Conservation (phyloP, 1,140 invertebrate species). For the Ganaspis sp. region DNA sequence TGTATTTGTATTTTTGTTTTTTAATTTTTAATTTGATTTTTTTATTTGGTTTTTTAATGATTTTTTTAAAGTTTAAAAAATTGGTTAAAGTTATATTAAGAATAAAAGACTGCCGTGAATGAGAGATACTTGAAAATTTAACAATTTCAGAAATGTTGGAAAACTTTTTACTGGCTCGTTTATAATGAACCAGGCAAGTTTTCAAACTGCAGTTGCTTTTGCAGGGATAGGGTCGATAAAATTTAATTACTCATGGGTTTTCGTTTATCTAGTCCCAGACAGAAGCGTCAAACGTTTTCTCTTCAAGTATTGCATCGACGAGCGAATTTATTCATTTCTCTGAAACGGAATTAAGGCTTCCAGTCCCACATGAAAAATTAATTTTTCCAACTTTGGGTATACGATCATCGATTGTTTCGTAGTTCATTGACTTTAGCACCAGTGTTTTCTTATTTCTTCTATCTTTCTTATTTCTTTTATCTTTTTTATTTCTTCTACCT, state of each 20-base stretch:
- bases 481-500: too few relatives aligned
- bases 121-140: constrained; percentile 6
- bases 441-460: too few relatives aligned
- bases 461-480: too few relatives aligned
- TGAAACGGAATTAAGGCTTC: not conserved
- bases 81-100: not conserved
- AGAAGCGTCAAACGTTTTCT: constrained; percentile 21
- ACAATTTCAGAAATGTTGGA: constrained; percentile 14
- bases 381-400: not conserved
- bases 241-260: constrained; percentile 31
- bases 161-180: constrained; percentile 16
- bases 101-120: constrained; percentile 4
- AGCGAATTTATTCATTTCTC: constrained; percentile 23
- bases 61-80: not conserved
- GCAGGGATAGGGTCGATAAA: constrained; percentile 23
- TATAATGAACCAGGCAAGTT: constrained; percentile 22
- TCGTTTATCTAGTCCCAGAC: constrained; percentile 10
- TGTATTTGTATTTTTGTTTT: too few relatives aligned
- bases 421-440: not conserved
- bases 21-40: too few relatives aligned
- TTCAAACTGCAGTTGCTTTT: constrained; percentile 20
- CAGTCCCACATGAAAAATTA: not conserved
- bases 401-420: not conserved
- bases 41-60: not conserved
- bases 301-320: not conserved